phyloP scores from a whole-genome alignment of 2,888 invertebrate species.

The Therioaphis trifolii region DNA sequence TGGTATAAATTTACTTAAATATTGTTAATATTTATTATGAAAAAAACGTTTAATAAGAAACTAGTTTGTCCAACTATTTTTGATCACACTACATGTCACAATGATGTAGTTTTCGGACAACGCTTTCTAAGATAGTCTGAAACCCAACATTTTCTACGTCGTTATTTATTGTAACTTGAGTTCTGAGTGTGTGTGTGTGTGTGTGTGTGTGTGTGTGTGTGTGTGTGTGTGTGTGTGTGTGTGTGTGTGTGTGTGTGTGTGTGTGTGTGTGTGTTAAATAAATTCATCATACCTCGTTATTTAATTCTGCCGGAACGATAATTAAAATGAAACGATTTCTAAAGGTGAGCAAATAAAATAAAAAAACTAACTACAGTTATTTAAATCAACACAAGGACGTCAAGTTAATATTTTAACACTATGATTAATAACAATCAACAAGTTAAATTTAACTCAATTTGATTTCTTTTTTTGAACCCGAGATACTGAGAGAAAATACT shows the following conservation, averaged over 20 bases:
- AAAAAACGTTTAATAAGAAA: neutral
- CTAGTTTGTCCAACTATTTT: constrained; percentile 13
- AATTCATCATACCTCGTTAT: neutral
- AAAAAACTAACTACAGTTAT: no score
- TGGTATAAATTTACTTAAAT: no score
- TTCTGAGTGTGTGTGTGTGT: neutral
- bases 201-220: neutral
- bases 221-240: neutral
- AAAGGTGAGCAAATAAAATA: neutral
- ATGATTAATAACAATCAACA: no score
- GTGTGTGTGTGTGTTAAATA: neutral
- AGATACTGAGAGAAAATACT: no score
- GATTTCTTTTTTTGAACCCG: no score
- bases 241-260: neutral
- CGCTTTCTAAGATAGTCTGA: neutral
- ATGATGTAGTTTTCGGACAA: neutral
- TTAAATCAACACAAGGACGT: no score
- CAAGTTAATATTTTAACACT: no score
- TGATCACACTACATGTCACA: neutral
- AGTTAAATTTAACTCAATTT: no score
- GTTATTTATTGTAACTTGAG: no score
- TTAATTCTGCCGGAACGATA: neutral
- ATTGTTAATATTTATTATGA: neutral
- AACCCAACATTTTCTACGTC: neutral
- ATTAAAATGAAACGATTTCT: constrained; percentile 3